A percentile compares a stretch with the other conserved stretches of the same genome.
Evolutionary conservation across 2,113 vertebrate genomes (phyloP).

Genomic region (Glaucidium brasilianum): DNA sequence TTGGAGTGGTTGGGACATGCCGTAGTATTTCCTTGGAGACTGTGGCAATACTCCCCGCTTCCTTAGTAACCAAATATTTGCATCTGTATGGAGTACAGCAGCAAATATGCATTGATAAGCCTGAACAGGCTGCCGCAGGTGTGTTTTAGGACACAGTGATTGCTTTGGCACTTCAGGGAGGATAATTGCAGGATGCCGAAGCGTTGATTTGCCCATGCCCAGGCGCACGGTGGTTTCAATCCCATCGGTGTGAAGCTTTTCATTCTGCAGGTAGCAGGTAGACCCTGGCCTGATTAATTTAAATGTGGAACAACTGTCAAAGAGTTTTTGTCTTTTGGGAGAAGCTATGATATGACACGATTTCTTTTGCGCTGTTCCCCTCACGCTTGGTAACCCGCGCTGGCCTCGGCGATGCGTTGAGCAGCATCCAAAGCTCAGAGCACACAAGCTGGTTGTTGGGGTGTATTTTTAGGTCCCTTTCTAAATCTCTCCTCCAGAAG

Average conservation of each 20-base stretch:
- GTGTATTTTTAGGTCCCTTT: not conserved
- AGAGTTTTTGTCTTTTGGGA: not conserved
- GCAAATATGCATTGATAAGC: not conserved
- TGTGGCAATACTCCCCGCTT: not conserved
- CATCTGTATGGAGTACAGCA: not conserved
- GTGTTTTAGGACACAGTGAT: accelerated
- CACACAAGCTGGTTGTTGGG: accelerated
- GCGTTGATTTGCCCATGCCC: not conserved
- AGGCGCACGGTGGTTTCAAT: accelerated
- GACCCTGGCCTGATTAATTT: not conserved
- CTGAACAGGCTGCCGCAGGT: not conserved
- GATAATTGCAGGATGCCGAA: not conserved
- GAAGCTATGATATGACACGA: accelerated
- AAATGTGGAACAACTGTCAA: not conserved
- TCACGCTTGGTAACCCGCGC: accelerated
- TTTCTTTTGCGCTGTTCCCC: not conserved
- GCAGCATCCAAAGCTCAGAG: not conserved
- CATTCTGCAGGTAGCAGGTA: not conserved
- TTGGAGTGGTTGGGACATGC: not conserved
- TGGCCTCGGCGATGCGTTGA: not conserved
- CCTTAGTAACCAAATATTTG: conserved; percentile 46
- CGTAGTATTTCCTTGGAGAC: not conserved
- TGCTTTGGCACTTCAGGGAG: not conserved
- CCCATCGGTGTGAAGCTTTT: accelerated
- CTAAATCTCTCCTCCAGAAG: not conserved